Base-by-base conservation (phyloP, 2,797 vertebrate genomes). In the Acanthurus leucopareius region DNA sequence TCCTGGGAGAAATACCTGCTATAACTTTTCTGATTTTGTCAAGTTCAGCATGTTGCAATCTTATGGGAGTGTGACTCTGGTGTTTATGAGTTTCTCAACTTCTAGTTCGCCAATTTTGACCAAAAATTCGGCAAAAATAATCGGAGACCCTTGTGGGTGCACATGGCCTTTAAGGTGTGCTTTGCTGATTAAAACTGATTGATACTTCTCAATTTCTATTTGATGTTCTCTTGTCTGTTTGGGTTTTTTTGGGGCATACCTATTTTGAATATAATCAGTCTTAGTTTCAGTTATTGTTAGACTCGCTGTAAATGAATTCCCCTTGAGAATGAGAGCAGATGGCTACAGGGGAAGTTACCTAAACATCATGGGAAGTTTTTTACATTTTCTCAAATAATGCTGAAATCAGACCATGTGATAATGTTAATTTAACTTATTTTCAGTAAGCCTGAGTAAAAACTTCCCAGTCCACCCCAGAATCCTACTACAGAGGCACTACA, bases 181-280 rank as follows among this genome's bases (percentile, higher is more conserved):
- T 67, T 51, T 32, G 20, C 35, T 58, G 8, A 44, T 75, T 71
- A 19, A 59, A 78, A 5, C 25, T 25, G 10, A 63, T 71, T 44
- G 14, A 17, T 16, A 9, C 38, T 19, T 20, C 1, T 9, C 22
- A 52, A 1, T 42, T 45, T 20, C 14, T 25, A n/a, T 66, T 67
- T 32, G 2, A 44, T 47, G 5, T 53, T 57, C 25, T 51, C 19
- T 10, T 15, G 25, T n/a, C 8, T 25, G 22, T 15, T 38, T 38
- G 20, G 22, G 16, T 40, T 48, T 77, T 51, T 7, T 38, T 45
- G 73, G 56, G 44, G 2, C 10, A n/a, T 3, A 4, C 17, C 47
- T 35, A 19, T 47, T n/a, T 52, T 49, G 11, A 49, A 56, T 3
- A 11, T 32, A 15, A 7, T 32, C 22, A 38, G 2, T 7, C 60